Percentiles rank a stretch among this genome's conserved stretches.
Evolutionary conservation across 2,888 invertebrate genomes (phyloP).

Genomic region (Drosophila hamatofila): DNA sequence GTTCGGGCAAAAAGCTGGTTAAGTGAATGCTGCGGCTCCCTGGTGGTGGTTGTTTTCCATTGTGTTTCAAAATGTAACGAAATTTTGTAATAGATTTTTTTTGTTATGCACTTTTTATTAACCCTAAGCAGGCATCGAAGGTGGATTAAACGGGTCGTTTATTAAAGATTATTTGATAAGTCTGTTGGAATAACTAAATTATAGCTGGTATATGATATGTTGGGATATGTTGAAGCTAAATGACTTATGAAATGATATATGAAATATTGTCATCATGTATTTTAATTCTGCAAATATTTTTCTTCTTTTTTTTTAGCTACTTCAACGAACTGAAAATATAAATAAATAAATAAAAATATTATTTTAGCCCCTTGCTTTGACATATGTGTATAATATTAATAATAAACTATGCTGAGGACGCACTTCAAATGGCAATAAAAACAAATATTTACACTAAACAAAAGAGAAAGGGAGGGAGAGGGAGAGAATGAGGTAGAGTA

Average conservation of each 20-base stretch:
- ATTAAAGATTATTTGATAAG: slow-evolving; percentile 5
- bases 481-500: slow-evolving; percentile 10
- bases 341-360: neutral
- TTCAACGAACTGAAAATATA: neutral
- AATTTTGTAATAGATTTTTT: slow-evolving; percentile 59
- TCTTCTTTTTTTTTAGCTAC: no score
- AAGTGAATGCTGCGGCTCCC: slow-evolving; percentile 30
- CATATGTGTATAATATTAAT: slow-evolving; percentile 41
- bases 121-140: slow-evolving; percentile 17
- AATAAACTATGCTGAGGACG: slow-evolving; percentile 60
- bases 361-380: neutral
- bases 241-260: neutral
- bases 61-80: slow-evolving; percentile 58
- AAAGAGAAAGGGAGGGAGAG: neutral
- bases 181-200: slow-evolving; percentile 3
- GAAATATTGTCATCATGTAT: neutral
- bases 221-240: neutral
- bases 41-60: slow-evolving; percentile 57
- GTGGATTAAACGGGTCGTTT: slow-evolving; percentile 13
- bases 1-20: slow-evolving; percentile 42
- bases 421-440: slow-evolving; percentile 77
- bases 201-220: neutral
- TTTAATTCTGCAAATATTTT: no score
- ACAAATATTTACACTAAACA: slow-evolving; percentile 75
- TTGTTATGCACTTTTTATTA: slow-evolving; percentile 33